These are phyloP conservation scores for Cochlearius cochlearius DNA, from an alignment of 2,113 vertebrate genomes.

Conservation along the genomic window DNA sequence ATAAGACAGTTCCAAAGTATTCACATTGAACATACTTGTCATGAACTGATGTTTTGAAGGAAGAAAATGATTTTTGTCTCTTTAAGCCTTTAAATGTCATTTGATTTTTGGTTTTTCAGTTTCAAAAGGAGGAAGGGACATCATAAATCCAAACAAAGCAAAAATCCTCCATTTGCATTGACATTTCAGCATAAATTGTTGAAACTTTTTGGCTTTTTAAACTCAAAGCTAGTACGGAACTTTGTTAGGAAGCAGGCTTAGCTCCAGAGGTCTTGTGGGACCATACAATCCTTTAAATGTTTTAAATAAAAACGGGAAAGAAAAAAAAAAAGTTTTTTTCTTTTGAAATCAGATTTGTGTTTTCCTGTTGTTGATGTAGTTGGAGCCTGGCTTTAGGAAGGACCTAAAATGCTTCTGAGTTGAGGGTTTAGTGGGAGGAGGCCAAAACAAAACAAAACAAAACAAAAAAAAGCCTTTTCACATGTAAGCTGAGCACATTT, in stretches of 20 bases:
- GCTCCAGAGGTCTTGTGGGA: neutral
- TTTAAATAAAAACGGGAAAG: neutral
- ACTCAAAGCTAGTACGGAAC: neutral
- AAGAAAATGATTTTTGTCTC: neutral
- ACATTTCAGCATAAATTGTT: neutral
- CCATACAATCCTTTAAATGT: neutral
- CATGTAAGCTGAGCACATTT: neutral
- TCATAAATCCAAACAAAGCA: neutral
- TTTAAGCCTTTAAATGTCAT: conserved; percentile 2
- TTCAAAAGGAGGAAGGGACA: neutral
- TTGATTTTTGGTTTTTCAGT: neutral
- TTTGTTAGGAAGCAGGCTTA: neutral
- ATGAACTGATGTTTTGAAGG: neutral
- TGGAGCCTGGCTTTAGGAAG: neutral
- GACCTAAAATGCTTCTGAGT: neutral
- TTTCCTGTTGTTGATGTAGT: neutral
- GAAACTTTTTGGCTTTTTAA: neutral
- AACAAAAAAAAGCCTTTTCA: neutral
- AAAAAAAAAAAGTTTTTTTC: neutral
- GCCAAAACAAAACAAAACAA: neutral
- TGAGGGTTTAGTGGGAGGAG: neutral
- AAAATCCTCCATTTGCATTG: neutral
- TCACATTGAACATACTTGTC: neutral
- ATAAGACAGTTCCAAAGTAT: neutral
- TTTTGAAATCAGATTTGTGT: neutral